Conservation (phyloP, 2,797 vertebrate species). For the Dromococcyx pavoninus region DNA sequence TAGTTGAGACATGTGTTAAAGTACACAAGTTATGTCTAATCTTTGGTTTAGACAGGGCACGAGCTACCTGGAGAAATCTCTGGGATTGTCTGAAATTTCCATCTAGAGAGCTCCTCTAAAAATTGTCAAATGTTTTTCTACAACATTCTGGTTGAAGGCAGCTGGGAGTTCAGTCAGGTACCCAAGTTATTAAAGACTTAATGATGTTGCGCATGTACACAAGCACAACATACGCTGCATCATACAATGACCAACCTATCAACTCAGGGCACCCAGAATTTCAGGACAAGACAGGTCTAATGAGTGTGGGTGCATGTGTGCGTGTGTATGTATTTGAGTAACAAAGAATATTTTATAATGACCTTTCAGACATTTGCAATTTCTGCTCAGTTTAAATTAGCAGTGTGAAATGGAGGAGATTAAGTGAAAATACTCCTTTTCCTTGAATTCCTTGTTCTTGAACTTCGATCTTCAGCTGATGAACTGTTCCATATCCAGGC, state of each 20-base stretch:
- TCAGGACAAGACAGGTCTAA: background rate
- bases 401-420: background rate
- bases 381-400: background rate
- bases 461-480: background rate
- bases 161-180: background rate
- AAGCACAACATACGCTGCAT: background rate
- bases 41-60: background rate
- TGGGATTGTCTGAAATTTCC: background rate
- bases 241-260: background rate
- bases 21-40: background rate
- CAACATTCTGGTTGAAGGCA: background rate
- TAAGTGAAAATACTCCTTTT: background rate
- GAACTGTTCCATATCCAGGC: background rate
- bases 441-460: background rate
- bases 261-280: background rate
- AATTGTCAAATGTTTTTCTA: background rate
- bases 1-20: background rate
- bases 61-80: background rate
- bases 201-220: accelerated
- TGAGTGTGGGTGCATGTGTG: background rate
- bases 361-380: background rate
- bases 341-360: background rate
- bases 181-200: background rate
- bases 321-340: background rate
- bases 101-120: background rate